phyloP scores from a whole-genome alignment of 2,113 vertebrate species.

The Arvicanthis niloticus region DNA sequence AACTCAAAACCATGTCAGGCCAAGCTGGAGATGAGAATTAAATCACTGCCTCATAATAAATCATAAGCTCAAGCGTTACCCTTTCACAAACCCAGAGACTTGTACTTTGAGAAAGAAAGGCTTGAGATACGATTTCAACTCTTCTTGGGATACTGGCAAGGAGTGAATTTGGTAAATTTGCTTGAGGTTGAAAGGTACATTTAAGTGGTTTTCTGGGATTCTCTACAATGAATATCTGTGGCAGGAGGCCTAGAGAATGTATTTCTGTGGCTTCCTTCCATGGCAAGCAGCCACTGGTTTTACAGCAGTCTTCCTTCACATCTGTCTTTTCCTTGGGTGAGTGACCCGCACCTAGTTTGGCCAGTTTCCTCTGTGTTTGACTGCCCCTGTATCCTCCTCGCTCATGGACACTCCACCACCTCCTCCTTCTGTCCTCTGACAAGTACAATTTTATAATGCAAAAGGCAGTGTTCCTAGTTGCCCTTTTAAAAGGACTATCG shows the following conservation, averaged over 20 bases:
- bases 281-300: accelerated
- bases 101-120: background rate
- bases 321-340: background rate
- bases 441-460: background rate
- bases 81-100: slow-evolving; percentile 19
- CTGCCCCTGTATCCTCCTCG: background rate
- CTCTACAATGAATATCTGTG: slow-evolving; percentile 11
- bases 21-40: background rate
- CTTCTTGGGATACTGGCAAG: slow-evolving; percentile 46
- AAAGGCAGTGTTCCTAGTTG: background rate
- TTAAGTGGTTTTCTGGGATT: slow-evolving; percentile 50
- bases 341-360: background rate
- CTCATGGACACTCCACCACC: background rate
- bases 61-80: background rate
- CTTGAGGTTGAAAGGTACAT: slow-evolving; percentile 53
- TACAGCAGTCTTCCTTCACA: accelerated
- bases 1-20: slow-evolving; percentile 2
- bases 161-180: background rate
- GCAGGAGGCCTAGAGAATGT: background rate
- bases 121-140: background rate
- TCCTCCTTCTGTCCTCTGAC: background rate
- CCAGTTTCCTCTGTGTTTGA: background rate
- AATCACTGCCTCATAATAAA: background rate
- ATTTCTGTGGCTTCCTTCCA: background rate
- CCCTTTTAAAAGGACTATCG: background rate